Percentiles rank a stretch among this genome's conserved stretches.
Conservation (phyloP, 92 coral and sea anemone genomes). For the Desmophyllum pertusum region DNA sequence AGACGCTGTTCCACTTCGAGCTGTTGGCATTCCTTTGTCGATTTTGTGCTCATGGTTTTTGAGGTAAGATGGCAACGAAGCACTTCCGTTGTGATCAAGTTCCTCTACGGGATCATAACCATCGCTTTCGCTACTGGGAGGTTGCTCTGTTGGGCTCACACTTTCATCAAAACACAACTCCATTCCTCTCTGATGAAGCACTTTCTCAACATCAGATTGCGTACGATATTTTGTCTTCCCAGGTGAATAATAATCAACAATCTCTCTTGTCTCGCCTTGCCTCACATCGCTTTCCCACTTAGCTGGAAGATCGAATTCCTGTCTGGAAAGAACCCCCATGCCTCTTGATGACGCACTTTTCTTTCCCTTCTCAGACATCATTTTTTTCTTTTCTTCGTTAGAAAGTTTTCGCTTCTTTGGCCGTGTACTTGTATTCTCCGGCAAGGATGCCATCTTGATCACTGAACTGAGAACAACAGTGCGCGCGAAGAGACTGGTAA, state of each 20-base stretch:
- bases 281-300: neutral
- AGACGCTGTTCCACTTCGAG: constrained; percentile 26
- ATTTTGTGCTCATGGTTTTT: neutral
- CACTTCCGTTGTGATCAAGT: neutral
- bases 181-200: neutral
- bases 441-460: neutral
- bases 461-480: neutral
- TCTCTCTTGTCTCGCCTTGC: neutral
- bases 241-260: neutral
- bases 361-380: neutral
- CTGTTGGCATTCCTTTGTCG: too few relatives aligned
- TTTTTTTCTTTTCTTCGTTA: neutral
- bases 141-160: neutral
- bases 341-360: constrained; percentile 2
- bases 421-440: too few relatives aligned
- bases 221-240: constrained; percentile 12
- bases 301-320: neutral
- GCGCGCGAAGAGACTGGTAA: constrained; percentile 1
- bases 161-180: neutral
- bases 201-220: neutral
- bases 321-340: neutral
- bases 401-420: neutral
- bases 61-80: neutral
- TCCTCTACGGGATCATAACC: neutral
- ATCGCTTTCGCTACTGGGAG: neutral